Evolutionary conservation across 2,888 invertebrate genomes (phyloP).

Genomic region (Oxystoma pomonae): DNA sequence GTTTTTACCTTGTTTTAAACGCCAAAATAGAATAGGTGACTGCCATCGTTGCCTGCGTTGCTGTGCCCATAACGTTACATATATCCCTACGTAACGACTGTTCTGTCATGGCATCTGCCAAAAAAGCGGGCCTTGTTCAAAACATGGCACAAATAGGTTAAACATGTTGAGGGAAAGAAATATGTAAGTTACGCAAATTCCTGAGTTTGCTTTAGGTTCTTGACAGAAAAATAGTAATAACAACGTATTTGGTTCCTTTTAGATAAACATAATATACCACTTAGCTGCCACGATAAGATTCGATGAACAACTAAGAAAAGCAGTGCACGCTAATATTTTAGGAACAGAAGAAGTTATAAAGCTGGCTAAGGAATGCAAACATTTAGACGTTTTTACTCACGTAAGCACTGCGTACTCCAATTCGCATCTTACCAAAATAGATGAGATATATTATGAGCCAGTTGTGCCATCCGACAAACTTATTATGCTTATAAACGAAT

Average conservation of each 20-base stretch:
- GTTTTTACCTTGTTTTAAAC: no score
- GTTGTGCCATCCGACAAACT: conserved; percentile 45
- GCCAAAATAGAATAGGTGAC: no score
- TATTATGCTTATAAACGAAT: conserved; percentile 27
- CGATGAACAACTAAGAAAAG: conserved; percentile 63
- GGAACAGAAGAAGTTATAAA: conserved; percentile 60
- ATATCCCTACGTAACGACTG: no score
- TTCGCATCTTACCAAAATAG: conserved; percentile 24
- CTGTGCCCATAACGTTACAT: no score
- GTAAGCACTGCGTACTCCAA: conserved; percentile 34
- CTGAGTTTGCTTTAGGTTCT: no score
- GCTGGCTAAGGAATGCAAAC: conserved; percentile 59
- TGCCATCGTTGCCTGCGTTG: no score
- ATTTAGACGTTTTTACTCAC: conserved; percentile 45
- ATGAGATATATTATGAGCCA: conserved; percentile 30
- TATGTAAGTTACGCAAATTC: no score
- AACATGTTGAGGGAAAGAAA: no score
- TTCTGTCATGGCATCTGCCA: no score
- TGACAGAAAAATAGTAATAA: no score
- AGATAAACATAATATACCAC: conserved; percentile 61
- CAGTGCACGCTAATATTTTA: conserved; percentile 62
- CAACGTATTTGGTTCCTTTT: not conserved
- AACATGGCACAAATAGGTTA: no score
- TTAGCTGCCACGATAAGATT: conserved; percentile 71
- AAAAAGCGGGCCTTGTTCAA: no score